Base-by-base conservation (phyloP, 2,113 vertebrate genomes). In the Brevimyrus niger region DNA sequence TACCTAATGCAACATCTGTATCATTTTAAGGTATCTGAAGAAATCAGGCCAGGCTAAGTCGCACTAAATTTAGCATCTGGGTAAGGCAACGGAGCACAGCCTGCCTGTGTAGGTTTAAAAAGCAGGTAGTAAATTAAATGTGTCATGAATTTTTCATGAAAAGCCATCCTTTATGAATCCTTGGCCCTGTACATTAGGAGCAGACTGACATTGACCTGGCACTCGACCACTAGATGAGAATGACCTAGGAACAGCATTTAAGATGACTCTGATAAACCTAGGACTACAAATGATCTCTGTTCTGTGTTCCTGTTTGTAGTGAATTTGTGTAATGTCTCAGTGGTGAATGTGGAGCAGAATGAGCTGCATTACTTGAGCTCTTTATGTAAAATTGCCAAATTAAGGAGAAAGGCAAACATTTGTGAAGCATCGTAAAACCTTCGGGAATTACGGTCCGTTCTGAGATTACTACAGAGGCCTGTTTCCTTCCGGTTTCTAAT, bases 401-500 rank as follows among this genome's bases (percentile, higher is more conserved):
- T 46, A 8, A 1, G 35, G n/a, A 87, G 35, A 11, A 87, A 38
- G 31, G 48, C 50, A 53, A 58, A 31, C n/a, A 42, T 58, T 19
- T 61, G 3, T 13, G 35, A 87, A 58, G 17, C 47, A 44, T 27
- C 15, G 1, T 2, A 61, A 65, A 58, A 69, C 48, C 53, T 55
- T 80, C 82, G 35, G 44, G 89, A 85, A 88, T 55, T 83, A 44
- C 50, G 53, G 51, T 21, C 19, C 13, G 44, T 38, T 73, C 85
- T 88, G 90, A 92, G 87, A 90, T 92, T 89, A 91, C 88, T 58
- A 91, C 51, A 55, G 15, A 11, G 15, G 27, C 1, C n/a, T 19
- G 47, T 89, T 84, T 84, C 23, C 51, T 47, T 19, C 11, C 0
- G 13, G 23, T 53, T 76, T 89, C 84, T 76, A 48, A 90, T 88